Base-by-base conservation (phyloP, 2,113 vertebrate genomes). In the Alces alces region DNA sequence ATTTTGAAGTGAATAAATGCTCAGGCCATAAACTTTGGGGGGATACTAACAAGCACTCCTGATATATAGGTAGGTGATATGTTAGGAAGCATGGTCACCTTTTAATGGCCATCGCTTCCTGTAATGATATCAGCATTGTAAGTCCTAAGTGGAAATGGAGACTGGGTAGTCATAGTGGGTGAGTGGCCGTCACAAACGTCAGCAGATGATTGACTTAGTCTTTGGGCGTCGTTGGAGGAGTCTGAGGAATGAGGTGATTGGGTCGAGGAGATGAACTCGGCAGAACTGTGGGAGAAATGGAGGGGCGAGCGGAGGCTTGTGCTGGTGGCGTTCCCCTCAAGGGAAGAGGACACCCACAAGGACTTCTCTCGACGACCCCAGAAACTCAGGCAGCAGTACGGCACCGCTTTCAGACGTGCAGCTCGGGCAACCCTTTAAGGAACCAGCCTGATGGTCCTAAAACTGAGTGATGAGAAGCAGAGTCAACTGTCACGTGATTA, bases 191-290 rank as follows among this genome's bases (percentile, higher is more conserved):
- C 25, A 64, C 70, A 47, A 17, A n/a, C 6, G 10, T 89, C 39
- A 82, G 3, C 4, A 9, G 30, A 45, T 10, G 61, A 8, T 73
- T 86, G 57, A 60, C 52, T 84, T 43, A 79, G 70, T 50, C 23
- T 25, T 3, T 43, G 19, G 36, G 33, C 15, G 0, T 50, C 13
- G 0, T 3, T 28, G 7, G 70, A 70, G n/a, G n/a, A 50, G 76
- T 93, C 86, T 80, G n/a, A 86, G 64, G 27, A 76, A 1, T 3
- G 30, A 88, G 10, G 39, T 23, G 19, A 45, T 27, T n/a, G 36
- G 2, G 14, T 43, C 6, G 23, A 39, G 39, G 58, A 47, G 47
- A 19, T 33, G 17, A 89, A 36, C 21, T 6, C 10, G 7, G 39
- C 45, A 80, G 78, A 47, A 27, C 5, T 4, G 23, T 47, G 39